Conservation (phyloP, 2,113 vertebrate genomes). For the Coryphaenoides rupestris region DNA sequence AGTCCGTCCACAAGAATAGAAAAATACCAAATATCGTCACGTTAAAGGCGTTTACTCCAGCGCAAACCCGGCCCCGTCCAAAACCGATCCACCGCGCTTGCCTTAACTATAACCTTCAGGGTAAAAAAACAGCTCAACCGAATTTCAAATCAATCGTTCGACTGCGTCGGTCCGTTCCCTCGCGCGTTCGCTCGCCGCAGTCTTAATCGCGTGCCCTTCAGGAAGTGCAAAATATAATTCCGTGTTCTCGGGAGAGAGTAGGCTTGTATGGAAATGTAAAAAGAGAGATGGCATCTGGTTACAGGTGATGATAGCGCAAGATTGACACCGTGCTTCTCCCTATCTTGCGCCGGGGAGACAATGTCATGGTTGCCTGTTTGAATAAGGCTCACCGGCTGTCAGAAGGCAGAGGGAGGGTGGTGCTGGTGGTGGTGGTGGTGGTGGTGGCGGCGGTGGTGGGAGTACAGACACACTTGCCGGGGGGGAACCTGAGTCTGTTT, state of each 20-base stretch:
- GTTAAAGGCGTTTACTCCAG: background rate
- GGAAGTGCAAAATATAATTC: slow-evolving; percentile 17
- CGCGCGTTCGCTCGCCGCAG: slow-evolving; percentile 35
- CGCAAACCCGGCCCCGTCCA: no score
- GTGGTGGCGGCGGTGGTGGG: slow-evolving; percentile 34
- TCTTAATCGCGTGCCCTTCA: slow-evolving; percentile 37
- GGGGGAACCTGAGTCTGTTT: no score
- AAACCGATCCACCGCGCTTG: slow-evolving; percentile 19
- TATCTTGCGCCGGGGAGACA: slow-evolving; percentile 59
- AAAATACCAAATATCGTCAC: slow-evolving; percentile 19
- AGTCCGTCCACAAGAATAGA: background rate
- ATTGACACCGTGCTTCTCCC: slow-evolving; percentile 55
- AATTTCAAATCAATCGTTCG: slow-evolving; percentile 52
- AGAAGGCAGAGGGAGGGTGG: no score
- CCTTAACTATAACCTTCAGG: slow-evolving; percentile 23
- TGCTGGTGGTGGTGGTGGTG: slow-evolving; percentile 40
- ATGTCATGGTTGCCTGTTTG: slow-evolving; percentile 73
- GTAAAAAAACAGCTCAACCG: slow-evolving; percentile 20
- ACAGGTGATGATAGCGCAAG: slow-evolving; percentile 56
- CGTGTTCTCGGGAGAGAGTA: slow-evolving; percentile 27
- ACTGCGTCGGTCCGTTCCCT: no score
- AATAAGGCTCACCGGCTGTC: slow-evolving; percentile 67
- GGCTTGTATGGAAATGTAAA: slow-evolving; percentile 39
- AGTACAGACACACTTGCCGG: no score
- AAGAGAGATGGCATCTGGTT: slow-evolving; percentile 43